These are phyloP conservation scores for Parnassius smintheus DNA, from an alignment of 2,888 invertebrate species.

Conservation along the genomic window DNA sequence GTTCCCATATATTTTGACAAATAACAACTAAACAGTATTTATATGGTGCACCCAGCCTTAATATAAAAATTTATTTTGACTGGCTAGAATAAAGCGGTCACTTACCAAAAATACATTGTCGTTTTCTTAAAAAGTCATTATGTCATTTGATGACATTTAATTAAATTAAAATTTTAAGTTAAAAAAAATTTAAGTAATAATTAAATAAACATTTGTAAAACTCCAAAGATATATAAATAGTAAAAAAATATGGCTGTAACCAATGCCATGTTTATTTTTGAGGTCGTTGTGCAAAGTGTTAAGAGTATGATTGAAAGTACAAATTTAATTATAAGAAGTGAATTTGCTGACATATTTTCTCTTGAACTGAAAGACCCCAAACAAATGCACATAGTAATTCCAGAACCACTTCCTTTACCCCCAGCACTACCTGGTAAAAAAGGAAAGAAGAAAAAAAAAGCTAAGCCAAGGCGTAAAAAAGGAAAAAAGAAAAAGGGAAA, in stretches of 20 bases:
- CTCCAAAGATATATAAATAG: slow-evolving; percentile 15
- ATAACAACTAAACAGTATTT: too few species aligned
- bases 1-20: too few species aligned
- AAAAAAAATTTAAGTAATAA: slow-evolving; percentile 3
- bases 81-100: too few species aligned
- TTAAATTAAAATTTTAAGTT: slow-evolving; percentile 13
- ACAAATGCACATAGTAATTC: slow-evolving; percentile 68
- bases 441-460: slow-evolving; percentile 41
- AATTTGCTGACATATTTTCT: slow-evolving; percentile 71
- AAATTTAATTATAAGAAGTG: slow-evolving; percentile 59
- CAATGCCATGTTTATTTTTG: slow-evolving; percentile 70
- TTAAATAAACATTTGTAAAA: slow-evolving; percentile 10
- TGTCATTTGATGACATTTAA: slow-evolving; percentile 36
- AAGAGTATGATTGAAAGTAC: slow-evolving; percentile 54
- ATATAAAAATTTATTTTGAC: too few species aligned
- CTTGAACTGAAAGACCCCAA: slow-evolving; percentile 72
- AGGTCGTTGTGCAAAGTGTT: slow-evolving; percentile 66
- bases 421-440: slow-evolving; percentile 58
- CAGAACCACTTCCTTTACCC: slow-evolving; percentile 67
- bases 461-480: slow-evolving; percentile 47
- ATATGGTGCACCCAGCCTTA: too few species aligned
- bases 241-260: slow-evolving; percentile 58
- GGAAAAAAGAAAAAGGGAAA: slow-evolving; percentile 56
- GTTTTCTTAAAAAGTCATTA: too few species aligned
- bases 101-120: too few species aligned